Percentiles rank a stretch among this genome's conserved stretches.
phyloP scores from a whole-genome alignment of 2,797 vertebrate species.

The Melanogrammus aeglefinus region DNA sequence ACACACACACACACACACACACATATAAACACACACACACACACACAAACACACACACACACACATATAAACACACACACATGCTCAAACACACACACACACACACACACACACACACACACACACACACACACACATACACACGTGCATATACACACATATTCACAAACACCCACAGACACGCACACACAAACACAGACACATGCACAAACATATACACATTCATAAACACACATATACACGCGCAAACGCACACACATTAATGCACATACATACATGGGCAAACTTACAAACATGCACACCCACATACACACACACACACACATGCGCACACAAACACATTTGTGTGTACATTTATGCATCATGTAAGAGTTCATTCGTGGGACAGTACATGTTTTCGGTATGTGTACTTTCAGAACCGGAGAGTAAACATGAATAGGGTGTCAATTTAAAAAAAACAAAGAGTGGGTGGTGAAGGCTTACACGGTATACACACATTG shows the following conservation, averaged over 20 bases:
- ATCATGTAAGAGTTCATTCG: background rate
- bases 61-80: background rate
- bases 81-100: background rate
- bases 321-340: background rate
- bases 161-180: background rate
- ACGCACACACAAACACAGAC: constrained; percentile 5
- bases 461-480: background rate
- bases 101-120: background rate
- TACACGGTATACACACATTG: background rate
- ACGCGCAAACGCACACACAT: background rate
- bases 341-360: background rate
- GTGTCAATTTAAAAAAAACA: background rate
- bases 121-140: background rate
- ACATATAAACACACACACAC: background rate
- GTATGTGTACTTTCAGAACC: background rate
- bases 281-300: background rate
- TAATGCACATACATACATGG: background rate
- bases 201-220: background rate
- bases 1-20: background rate
- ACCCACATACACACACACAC: background rate
- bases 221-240: background rate
- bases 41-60: background rate
- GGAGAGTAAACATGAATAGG: background rate
- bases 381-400: background rate
- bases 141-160: background rate